Base-by-base conservation (phyloP, 2,888 invertebrate genomes). In the Nomada fabriciana region DNA sequence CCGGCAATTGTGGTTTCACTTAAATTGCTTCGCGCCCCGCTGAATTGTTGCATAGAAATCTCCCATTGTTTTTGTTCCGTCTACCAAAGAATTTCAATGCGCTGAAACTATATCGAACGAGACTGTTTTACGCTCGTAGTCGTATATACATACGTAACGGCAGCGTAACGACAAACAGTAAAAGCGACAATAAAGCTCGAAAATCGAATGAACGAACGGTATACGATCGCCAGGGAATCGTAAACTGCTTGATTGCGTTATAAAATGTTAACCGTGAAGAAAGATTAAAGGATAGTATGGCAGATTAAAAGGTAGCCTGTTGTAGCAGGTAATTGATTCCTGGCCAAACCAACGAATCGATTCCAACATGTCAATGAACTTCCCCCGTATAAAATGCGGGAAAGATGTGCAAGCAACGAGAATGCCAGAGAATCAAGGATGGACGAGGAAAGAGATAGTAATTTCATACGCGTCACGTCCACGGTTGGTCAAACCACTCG, bases 381-480 rank as follows among this genome's bases (percentile, higher is more conserved):
- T 82, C 42, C 13, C 52, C 70, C 20, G 67, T 61, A 29, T 43
- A 64, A 69, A 69, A 81, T 73, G 72, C 64, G 68, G 60, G 9
- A 23, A 74, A 84, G 75, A 77, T 76, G 73, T 18, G 9, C 29
- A 70, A 68, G 29, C 23, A 60, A 52, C 61, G 25, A 52, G 74
- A 75, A 70, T 61, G 42, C 42, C 65, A 18, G 36, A 25, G 65
- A 59, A 57, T 43, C 55, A 29, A 60, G n/a, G 65, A 47, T 25
- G 72, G 82, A 82, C 64, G 69, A 78, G 84, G 80, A 76, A 80
- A 85, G 65, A 77, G 77, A 75, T 67, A 84, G 80, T 88, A 88
- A 89, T 88, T 86, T 88, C 84, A 90, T 88, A 88, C 89, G 79
- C 85, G 88, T 88, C 84, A 83, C 83, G 83, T 89, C 76, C 85